Evolutionary conservation across 1,140 invertebrate species (phyloP), one percentile per base, ranked within the genome.

Genomic region (Leptoteleia sp.): DNA sequence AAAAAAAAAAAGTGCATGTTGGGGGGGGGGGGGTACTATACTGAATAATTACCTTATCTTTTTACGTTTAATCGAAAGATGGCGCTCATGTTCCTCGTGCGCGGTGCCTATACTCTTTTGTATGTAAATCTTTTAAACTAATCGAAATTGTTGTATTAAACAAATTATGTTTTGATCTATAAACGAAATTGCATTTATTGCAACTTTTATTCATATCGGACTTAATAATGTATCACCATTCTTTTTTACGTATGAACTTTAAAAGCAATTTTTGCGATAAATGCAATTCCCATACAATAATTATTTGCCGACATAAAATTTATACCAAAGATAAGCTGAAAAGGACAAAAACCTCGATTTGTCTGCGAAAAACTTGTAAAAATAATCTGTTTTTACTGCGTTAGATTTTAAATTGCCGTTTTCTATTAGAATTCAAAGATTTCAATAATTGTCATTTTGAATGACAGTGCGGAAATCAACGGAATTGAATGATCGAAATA

Each of bases 311-410:
- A n/a, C n/a, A n/a, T n/a, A n/a, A 68, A 55, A 67, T 76, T 52
- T 67, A 76, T 76, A 76, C 72, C 72, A 76, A 76, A 76, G 72
- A 76, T 76, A 68, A 68, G 15, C 47, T 3, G 15, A 35, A 29
- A 27, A 13, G 11, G 50, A 57, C 70, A 48, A 57, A 62, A 38
- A 13, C 31, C 19, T 43, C 54, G 17, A 22, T 71, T 61, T 42
- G 50, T 65, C 71, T 37, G 47, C 54, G 35, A 43, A 48, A 17
- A 43, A 50, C 7, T 64, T 73, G 54, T 65, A 76, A 59, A 76
- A 67, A 65, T 31, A n/a, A 59, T 54, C 48, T 38, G 57, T 76
- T 70, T 76, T 76, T 40, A 76, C 57, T 52, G 57, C 64, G 57
- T 70, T 62, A 70, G 42, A 61, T 55, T 76, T 62, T 67, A 68